A percentile compares a stretch with the other conserved stretches of the same genome.
Conservation (phyloP, 2,113 vertebrate genomes). For the Delphinapterus leucas region DNA sequence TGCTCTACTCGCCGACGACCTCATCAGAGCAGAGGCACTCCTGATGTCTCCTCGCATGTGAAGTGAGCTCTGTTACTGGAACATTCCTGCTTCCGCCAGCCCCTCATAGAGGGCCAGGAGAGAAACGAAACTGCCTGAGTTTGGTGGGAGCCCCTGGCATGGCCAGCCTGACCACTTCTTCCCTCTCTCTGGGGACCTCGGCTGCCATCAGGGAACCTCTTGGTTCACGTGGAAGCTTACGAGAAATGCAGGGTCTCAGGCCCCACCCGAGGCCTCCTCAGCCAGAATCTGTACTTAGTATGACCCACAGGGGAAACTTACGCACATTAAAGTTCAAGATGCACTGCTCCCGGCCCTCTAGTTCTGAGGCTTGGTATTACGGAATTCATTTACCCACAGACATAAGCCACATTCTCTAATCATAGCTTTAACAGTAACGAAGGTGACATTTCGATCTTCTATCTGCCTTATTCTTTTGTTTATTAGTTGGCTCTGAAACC, state of each 20-base stretch:
- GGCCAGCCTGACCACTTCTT: background rate
- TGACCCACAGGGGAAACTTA: accelerated
- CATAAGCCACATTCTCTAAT: background rate
- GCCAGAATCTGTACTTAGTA: background rate
- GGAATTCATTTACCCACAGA: background rate
- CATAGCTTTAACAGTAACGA: background rate
- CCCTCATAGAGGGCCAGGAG: background rate
- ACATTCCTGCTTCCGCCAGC: background rate
- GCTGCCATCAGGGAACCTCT: background rate
- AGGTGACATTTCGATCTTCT: background rate
- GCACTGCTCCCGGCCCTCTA: background rate
- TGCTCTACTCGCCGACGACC: accelerated
- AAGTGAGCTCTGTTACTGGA: background rate
- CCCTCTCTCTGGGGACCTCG: accelerated
- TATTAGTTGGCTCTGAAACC: background rate
- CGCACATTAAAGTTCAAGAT: no score
- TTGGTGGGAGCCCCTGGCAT: background rate
- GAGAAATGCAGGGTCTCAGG: background rate
- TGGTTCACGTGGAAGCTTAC: background rate
- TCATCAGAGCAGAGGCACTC: no score
- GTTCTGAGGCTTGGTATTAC: background rate
- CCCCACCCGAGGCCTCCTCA: background rate
- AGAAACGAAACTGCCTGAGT: background rate
- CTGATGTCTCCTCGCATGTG: background rate
- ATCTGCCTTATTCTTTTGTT: background rate